A percentile compares a stretch with the other conserved stretches of the same genome.
These are phyloP conservation scores for Saccopteryx bilineata DNA, from an alignment of 2,113 vertebrate genomes.

Conservation along the genomic window DNA sequence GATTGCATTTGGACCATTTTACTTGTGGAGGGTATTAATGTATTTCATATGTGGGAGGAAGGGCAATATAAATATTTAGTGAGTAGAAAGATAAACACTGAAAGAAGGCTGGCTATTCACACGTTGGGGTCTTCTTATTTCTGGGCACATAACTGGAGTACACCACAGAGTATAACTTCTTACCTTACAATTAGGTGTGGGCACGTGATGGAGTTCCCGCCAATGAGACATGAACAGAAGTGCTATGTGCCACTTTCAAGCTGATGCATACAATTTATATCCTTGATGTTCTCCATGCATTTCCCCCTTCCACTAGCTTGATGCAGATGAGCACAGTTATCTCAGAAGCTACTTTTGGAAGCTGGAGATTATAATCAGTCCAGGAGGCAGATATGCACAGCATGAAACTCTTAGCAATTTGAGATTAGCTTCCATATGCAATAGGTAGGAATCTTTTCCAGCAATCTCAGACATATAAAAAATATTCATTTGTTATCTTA, in stretches of 20 bases:
- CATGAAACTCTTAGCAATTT: conserved; percentile 23
- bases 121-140: background rate
- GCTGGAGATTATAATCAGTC: background rate
- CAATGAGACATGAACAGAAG: background rate
- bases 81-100: background rate
- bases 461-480: background rate
- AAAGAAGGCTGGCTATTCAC: background rate
- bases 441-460: background rate
- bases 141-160: background rate
- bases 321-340: conserved; percentile 1
- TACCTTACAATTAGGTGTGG: background rate
- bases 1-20: background rate
- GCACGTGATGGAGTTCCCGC: background rate
- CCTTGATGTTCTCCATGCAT: background rate
- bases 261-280: background rate
- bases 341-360: conserved; percentile 16
- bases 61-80: background rate
- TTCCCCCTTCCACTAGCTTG: background rate
- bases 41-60: background rate
- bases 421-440: background rate
- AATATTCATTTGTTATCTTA: background rate
- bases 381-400: background rate
- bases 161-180: background rate
- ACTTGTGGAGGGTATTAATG: background rate
- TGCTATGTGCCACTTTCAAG: background rate